Percentiles rank a stretch among this genome's conserved stretches.
Evolutionary conservation across 2,113 vertebrate genomes (phyloP).

Genomic region (Mirounga angustirostris): DNA sequence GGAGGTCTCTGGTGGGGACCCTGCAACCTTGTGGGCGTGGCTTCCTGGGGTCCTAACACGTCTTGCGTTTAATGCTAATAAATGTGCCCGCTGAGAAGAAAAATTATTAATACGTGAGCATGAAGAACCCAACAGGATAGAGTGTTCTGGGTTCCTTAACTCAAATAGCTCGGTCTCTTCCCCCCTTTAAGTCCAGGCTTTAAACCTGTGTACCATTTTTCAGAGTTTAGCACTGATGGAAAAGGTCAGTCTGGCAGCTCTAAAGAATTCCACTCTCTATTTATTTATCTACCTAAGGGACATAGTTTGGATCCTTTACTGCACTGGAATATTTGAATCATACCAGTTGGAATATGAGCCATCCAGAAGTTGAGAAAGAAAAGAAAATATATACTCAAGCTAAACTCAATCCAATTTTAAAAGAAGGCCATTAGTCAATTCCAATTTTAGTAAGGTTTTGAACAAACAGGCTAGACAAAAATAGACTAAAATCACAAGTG

Average conservation of each 20-base stretch:
- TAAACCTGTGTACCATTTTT: not conserved
- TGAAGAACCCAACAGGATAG: not conserved
- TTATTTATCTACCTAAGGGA: constrained; percentile 71
- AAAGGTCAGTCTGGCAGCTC: constrained; percentile 52
- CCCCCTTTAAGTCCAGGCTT: not conserved
- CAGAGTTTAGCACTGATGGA: not conserved
- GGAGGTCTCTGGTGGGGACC: constrained; percentile 89
- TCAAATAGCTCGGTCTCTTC: not conserved
- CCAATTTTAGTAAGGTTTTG: constrained; percentile 71
- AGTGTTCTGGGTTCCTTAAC: not conserved
- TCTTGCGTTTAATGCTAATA: constrained; percentile 69
- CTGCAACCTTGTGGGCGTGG: not conserved
- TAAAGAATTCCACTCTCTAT: constrained; percentile 60
- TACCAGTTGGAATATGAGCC: constrained; percentile 6
- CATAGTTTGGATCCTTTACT: constrained; percentile 9
- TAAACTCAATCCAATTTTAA: constrained; percentile 48
- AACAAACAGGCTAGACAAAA: constrained; percentile 43
- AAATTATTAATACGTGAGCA: not conserved
- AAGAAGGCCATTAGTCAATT: constrained; percentile 33
- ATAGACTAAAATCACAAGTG: constrained; percentile 47
- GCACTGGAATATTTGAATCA: constrained; percentile 68
- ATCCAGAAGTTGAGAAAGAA: constrained; percentile 56
- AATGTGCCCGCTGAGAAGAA: constrained; percentile 55
- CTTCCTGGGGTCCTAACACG: not conserved
- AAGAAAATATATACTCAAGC: constrained; percentile 62